A percentile compares a stretch with the other conserved stretches of the same genome.
These are phyloP conservation scores for Stegodyphus dumicola DNA, from an alignment of 1,140 invertebrate species.

Conservation along the genomic window DNA sequence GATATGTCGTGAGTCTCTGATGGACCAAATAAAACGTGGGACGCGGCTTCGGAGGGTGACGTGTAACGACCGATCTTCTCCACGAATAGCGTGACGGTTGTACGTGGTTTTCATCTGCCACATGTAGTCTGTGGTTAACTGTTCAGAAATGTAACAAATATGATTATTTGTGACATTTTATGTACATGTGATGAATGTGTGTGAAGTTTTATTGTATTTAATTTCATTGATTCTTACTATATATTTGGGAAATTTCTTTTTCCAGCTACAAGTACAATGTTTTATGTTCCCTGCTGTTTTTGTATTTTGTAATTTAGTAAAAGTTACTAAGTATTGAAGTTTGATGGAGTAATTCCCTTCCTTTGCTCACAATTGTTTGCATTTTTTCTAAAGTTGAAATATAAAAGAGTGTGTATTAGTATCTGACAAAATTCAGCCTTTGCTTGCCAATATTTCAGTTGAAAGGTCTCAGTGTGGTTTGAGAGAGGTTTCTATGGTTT, in stretches of 20 bases:
- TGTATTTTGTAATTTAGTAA: not conserved
- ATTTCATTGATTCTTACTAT: not conserved
- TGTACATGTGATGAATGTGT: not conserved
- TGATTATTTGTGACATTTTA: not conserved
- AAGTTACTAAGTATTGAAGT: too few species aligned
- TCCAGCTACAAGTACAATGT: not conserved
- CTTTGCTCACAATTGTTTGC: not conserved
- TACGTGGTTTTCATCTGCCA: constrained; percentile 62
- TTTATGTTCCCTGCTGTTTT: not conserved
- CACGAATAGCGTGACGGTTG: constrained; percentile 65
- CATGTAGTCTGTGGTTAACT: constrained; percentile 54
- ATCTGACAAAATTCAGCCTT: too few species aligned
- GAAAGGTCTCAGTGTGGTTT: too few species aligned
- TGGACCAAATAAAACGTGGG: constrained; percentile 91
- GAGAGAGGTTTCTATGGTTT: too few species aligned
- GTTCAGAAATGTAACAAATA: not conserved
- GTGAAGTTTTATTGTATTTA: not conserved
- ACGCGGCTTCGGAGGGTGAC: constrained; percentile 76
- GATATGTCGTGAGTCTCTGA: constrained; percentile 76
- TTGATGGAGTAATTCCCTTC: too few species aligned
- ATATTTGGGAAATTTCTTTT: not conserved
- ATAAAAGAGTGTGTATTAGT: too few species aligned
- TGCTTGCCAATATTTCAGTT: too few species aligned
- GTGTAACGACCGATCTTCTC: constrained; percentile 76
- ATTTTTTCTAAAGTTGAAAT: not conserved